A percentile compares a stretch with the other conserved stretches of the same genome.
phyloP scores from a whole-genome alignment of 2,888 invertebrate species.

The Sinohyriopsis cumingii region DNA sequence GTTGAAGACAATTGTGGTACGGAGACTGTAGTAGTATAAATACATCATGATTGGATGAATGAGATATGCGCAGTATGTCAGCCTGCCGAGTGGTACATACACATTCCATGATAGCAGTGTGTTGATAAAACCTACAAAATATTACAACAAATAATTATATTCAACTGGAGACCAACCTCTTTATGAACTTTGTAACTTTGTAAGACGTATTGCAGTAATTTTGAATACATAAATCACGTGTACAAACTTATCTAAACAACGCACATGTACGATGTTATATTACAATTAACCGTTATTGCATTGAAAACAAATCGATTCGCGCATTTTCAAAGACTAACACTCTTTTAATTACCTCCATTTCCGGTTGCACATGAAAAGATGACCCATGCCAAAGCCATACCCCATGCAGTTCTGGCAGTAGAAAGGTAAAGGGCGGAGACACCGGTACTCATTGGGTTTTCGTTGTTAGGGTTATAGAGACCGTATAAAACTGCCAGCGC shows the following conservation, averaged over 20 bases:
- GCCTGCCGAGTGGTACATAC: constrained; percentile 32
- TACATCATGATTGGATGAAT: constrained; percentile 29
- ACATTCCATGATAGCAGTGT: constrained; percentile 35
- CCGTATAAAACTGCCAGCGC: constrained; percentile 65
- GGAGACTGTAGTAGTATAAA: constrained; percentile 3
- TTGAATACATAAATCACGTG: too few relatives aligned
- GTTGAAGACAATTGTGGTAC: constrained; percentile 12
- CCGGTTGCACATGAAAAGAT: constrained; percentile 75
- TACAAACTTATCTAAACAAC: too few relatives aligned
- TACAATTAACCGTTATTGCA: too few relatives aligned
- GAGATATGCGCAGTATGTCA: constrained; percentile 37
- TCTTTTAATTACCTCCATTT: constrained; percentile 70
- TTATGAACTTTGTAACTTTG: too few relatives aligned
- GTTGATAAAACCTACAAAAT: constrained; percentile 29
- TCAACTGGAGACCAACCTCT: too few relatives aligned
- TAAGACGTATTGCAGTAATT: too few relatives aligned
- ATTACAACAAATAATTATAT: too few relatives aligned
- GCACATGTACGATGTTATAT: too few relatives aligned
- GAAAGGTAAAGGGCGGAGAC: constrained; percentile 71
- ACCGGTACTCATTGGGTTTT: constrained; percentile 37
- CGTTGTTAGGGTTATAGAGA: constrained; percentile 56
- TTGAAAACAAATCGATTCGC: too few relatives aligned
- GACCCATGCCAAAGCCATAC: constrained; percentile 74
- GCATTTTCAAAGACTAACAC: too few relatives aligned
- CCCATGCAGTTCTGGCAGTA: constrained; percentile 73